Base-by-base conservation (phyloP, 2,797 vertebrate genomes). In the Enteromius radiatus region DNA sequence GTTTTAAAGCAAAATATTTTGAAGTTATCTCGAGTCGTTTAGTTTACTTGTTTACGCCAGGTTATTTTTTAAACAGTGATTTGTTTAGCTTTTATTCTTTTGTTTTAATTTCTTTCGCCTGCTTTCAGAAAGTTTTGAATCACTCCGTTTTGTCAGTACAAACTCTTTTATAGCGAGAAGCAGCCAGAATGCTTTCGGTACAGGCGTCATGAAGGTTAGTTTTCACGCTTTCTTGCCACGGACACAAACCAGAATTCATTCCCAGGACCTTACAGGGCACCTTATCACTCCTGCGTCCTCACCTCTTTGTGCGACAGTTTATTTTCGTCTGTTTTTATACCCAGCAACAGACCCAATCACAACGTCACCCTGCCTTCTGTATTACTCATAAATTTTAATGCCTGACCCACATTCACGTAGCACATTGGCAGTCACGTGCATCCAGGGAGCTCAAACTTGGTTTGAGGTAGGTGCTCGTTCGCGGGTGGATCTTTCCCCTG, bases 351-450 rank as follows among this genome's bases (percentile, higher is more conserved):
- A 79, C 76, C 89, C 89, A 88, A 91, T 89, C 92, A 91, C 88
- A 88, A 90, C 90, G 91, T 91, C 91, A 90, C 91, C 88, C 88
- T 88, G 90, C 90, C 91, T 84, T 90, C 88, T 92, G 90, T 90
- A 90, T 88, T 89, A 81, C 90, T 92, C 92, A 92, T 92, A 85
- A 78, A 93, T 93, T 92, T 93, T 93, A 94, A 93, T 93, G 92
- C 90, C 85, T 94, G 93, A 94, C 93, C 93, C 92, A 94, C 92
- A 94, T 94, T 93, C 81, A 84, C 56, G 41, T 59, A 76, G 80
- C 86, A 80, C 89, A 85, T 52, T 71, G 83, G 87, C 86, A 84
- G 85, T 89, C 87, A 89, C 84, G 76, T 85, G 89, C 71, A 81
- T 81, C 52, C 78, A 23, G 85, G 85, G 82, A 31, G 74, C 86